Percentiles rank a stretch among this genome's conserved stretches.
These are phyloP conservation scores for Agrotis exclamationis DNA, from an alignment of 2,888 invertebrate species.

Conservation along the genomic window DNA sequence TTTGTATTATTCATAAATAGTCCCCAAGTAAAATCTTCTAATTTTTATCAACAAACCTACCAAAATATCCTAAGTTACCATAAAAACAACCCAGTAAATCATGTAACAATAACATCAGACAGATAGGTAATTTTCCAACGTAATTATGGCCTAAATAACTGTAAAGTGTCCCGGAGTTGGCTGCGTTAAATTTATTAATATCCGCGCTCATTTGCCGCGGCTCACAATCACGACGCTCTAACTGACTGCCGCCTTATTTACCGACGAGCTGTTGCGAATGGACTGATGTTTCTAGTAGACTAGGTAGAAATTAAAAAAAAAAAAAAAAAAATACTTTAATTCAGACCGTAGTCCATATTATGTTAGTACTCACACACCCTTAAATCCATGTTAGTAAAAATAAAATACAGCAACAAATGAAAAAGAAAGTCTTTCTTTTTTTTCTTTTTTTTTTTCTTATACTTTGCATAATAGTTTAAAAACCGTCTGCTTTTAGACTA, in stretches of 20 bases:
- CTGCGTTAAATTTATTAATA: constrained; percentile 84
- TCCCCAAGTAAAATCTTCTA: too few relatives aligned
- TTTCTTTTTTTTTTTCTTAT: neutral
- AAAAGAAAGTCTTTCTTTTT: neutral
- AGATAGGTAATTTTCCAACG: constrained; percentile 71
- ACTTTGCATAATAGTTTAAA: too few relatives aligned
- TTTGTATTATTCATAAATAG: too few relatives aligned
- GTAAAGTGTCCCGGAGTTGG: constrained; percentile 77
- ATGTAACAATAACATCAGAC: constrained; percentile 64
- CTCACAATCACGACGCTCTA: constrained; percentile 86
- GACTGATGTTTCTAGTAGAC: constrained; percentile 70
- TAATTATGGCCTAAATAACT: constrained; percentile 85
- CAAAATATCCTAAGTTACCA: constrained; percentile 19
- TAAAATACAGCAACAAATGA: too few relatives aligned
- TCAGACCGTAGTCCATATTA: too few relatives aligned
- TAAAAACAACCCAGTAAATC: constrained; percentile 62
- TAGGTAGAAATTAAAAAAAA: too few relatives aligned
- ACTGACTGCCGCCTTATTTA: constrained; percentile 89
- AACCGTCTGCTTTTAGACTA: too few relatives aligned
- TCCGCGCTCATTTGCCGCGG: constrained; percentile 79
- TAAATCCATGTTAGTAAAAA: too few relatives aligned
- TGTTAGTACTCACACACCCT: too few relatives aligned
- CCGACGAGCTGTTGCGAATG: constrained; percentile 75
- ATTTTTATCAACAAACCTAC: too few relatives aligned
- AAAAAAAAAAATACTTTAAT: too few relatives aligned